Evolutionary conservation across 2,888 invertebrate species (phyloP), one percentile per base, ranked within the genome.

Genomic region (Reticulitermes lucifugus): DNA sequence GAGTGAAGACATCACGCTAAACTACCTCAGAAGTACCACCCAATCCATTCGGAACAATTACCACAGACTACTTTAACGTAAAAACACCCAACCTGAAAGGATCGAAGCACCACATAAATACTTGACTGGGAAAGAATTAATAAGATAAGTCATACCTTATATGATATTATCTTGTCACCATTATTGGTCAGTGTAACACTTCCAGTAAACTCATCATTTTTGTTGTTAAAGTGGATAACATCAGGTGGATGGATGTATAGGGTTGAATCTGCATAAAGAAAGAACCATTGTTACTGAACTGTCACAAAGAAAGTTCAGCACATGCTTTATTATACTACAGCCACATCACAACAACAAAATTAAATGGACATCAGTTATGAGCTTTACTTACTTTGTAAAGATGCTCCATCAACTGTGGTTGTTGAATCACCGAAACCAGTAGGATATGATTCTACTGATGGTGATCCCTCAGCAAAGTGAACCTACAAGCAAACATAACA

Each of bases 171-270:
- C 86, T 91, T 90, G 84, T 92, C 92, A 85, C 95, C 94, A 88
- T 93, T 93, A 89, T 97, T 97, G 51, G 94, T 94, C 25, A 98
- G 92, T 0, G 92, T 92, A 88, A 96, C 93, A 60, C 93, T 93
- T 81, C 95, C 95, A 2, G 93, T 92, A 51, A 95, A 90, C 89
- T 96, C 96, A 86, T 93, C 94, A 79, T 93, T 95, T 75, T 94
- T 94, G 86, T 91, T 93, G 87, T 93, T 92, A 89, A 97, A 97
- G 81, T 93, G 90, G 84, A 98, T 94, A 51, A 94, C 92, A 87
- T 96, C 95, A 35, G 94, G 93, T 0, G 96, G 96, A 46, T 92
- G 92, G 46, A 95, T 91, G 79, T 91, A 92, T 82, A 96, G 90
- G 91, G 94, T 93, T 87, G 93, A 93, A 83, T 93, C 94, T 79